Conservation (phyloP, 2,113 vertebrate species). For the Stegastes partitus region DNA sequence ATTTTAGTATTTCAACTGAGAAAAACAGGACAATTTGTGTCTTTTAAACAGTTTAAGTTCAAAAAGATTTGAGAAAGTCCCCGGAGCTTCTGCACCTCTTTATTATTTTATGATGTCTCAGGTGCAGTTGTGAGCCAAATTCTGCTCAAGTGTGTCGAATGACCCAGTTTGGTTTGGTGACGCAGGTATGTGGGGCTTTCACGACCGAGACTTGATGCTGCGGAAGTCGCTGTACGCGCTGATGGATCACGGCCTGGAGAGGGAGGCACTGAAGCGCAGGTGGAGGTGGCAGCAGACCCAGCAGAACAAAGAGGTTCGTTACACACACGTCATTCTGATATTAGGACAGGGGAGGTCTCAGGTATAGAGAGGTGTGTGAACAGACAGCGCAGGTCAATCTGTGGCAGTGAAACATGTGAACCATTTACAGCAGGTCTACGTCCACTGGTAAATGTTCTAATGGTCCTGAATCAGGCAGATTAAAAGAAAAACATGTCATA, state of each 20-base stretch:
- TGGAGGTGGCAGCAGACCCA: conserved; percentile 98
- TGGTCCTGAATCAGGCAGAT: too few species aligned
- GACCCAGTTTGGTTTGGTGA: accelerated
- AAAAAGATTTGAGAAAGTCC: too few species aligned
- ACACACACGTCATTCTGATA: neutral
- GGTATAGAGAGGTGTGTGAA: too few species aligned
- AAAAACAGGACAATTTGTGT: neutral
- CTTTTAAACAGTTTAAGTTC: too few species aligned
- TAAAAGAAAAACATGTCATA: too few species aligned
- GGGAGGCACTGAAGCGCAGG: conserved; percentile 90
- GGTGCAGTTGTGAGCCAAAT: neutral
- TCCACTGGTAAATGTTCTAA: too few species aligned
- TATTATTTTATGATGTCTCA: neutral
- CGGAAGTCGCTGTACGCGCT: conserved; percentile 92
- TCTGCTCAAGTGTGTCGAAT: neutral
- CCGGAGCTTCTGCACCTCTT: neutral
- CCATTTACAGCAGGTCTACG: too few species aligned
- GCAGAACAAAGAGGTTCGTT: conserved; percentile 97
- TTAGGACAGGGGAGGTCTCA: too few species aligned
- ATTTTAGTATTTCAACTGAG: neutral
- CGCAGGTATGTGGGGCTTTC: conserved; percentile 98
- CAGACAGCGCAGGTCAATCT: too few species aligned
- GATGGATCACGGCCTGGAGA: conserved; percentile 93
- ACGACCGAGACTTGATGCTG: conserved; percentile 94
- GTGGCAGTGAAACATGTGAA: too few species aligned